Percentiles rank a stretch among this genome's conserved stretches.
Conservation (phyloP, 23 tunicate species). For the Diplosoma virens region DNA sequence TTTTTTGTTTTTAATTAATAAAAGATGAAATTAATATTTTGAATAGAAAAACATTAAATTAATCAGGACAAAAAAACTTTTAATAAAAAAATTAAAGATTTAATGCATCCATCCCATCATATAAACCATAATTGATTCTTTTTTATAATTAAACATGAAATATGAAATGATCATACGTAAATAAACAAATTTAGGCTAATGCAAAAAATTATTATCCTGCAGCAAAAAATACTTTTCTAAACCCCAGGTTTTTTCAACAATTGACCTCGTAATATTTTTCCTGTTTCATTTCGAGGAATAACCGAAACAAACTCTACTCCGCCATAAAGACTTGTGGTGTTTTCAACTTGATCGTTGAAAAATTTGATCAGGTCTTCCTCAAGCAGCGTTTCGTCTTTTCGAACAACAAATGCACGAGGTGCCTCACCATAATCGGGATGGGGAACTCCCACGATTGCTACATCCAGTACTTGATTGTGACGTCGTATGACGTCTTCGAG, state of each 20-base stretch:
- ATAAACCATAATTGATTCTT: no score
- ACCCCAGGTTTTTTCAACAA: slow-evolving; percentile 12
- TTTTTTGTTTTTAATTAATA: no score
- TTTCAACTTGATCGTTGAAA: slow-evolving; percentile 39
- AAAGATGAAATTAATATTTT: no score
- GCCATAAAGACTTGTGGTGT: slow-evolving; percentile 49
- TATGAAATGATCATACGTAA: no score
- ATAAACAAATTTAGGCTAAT: no score
- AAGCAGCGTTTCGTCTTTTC: slow-evolving; percentile 31
- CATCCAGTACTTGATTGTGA: slow-evolving; percentile 68
- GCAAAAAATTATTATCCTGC: no score
- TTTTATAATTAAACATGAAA: no score
- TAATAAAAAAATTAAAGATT: no score
- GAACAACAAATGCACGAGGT: slow-evolving; percentile 82
- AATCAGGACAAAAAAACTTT: no score
- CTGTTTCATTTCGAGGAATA: slow-evolving; percentile 67
- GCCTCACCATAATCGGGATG: slow-evolving; percentile 76
- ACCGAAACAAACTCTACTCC: slow-evolving; percentile 59
- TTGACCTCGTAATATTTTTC: slow-evolving; percentile 19
- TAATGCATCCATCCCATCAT: no score
- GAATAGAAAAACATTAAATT: no score
- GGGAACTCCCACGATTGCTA: slow-evolving; percentile 82
- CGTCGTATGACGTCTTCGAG: slow-evolving; percentile 64
- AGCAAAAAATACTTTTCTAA: no score
- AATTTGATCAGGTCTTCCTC: slow-evolving; percentile 52